A percentile compares a stretch with the other conserved stretches of the same genome.
Evolutionary conservation across 1,140 invertebrate genomes (phyloP).

Genomic region (Heliconius hermathena): DNA sequence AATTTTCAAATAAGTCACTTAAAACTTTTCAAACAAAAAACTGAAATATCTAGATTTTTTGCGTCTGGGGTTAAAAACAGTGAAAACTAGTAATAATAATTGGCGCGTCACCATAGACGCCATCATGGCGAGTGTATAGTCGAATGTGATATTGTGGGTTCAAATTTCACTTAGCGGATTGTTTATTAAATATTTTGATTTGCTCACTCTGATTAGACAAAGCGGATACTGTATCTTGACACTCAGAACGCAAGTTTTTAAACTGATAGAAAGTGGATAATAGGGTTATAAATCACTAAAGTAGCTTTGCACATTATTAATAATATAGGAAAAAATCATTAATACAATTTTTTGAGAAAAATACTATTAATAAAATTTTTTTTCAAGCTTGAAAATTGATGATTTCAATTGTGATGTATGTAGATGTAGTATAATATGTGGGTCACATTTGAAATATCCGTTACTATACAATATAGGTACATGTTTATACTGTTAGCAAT

Average conservation of each 20-base stretch:
- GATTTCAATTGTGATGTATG: background rate
- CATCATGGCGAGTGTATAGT: background rate
- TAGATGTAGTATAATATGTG: conserved; percentile 35
- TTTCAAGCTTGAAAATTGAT: too few relatives aligned
- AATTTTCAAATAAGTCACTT: too few relatives aligned
- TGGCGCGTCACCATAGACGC: background rate
- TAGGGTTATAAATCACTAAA: too few relatives aligned
- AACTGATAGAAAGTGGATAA: background rate
- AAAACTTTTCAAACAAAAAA: too few relatives aligned
- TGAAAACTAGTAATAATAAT: background rate
- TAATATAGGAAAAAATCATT: background rate
- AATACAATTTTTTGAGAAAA: background rate
- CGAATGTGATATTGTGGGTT: background rate
- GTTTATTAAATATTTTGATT: too few relatives aligned
- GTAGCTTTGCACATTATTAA: too few relatives aligned
- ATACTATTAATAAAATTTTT: background rate
- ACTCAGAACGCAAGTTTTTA: background rate
- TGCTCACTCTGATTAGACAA: too few relatives aligned
- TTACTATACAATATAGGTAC: background rate
- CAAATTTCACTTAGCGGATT: background rate
- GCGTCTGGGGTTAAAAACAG: too few relatives aligned
- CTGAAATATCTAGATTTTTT: too few relatives aligned
- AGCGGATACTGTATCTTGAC: too few relatives aligned
- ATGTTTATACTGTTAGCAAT: conserved; percentile 22
- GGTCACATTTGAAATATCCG: conserved; percentile 36